Evolutionary conservation across 2,797 vertebrate genomes (phyloP), one percentile per base, ranked within the genome.

Genomic region (Rhincodon typus): DNA sequence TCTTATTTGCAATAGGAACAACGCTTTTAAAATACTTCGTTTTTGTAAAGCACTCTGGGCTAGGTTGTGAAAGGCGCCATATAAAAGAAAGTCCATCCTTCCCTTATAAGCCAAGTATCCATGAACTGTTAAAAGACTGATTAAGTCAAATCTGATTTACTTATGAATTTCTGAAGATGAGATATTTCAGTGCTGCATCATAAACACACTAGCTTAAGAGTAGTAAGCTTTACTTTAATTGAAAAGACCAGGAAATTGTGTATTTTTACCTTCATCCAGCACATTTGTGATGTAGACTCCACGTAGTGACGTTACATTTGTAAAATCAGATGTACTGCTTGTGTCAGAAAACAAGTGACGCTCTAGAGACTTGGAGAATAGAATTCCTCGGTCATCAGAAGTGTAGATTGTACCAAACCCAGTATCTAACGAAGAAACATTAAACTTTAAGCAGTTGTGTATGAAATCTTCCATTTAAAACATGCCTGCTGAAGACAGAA

Each of bases 401-500:
- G 98, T 98, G 97, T 98, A 98, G 97, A 98, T 97, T 42, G 98
- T 98, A 72, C 98, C 98, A 79, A 98, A 98, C 97, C 97, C 98
- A 2, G 98, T 98, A 95, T 98, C 98, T 97, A 97, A 94, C 1
- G 57, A 94, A 69, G 19, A 77, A 84, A 95, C 42, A 93, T 93
- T 38, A 93, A 93, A 66, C 2, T 30, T 67, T 13, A 93, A 93
- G 21, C 90, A 67, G 2, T 93, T 21, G n/a, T 23, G 90, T 42
- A 21, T 42, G 67, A 30, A 69, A 67, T 10, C 57, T 27, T 67
- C 34, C 57, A 67, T 67, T 91, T 91, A 46, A 57, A 96, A 96
- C 96, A 46, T 82, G 17, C 84, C 87, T 67, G 87, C 87, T 70
- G 57, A 86, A 95, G 27, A 67, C 77, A 53, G 27, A 94, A 57